These are phyloP conservation scores for Bungarus multicinctus DNA, from an alignment of 2,113 vertebrate genomes.

Conservation along the genomic window DNA sequence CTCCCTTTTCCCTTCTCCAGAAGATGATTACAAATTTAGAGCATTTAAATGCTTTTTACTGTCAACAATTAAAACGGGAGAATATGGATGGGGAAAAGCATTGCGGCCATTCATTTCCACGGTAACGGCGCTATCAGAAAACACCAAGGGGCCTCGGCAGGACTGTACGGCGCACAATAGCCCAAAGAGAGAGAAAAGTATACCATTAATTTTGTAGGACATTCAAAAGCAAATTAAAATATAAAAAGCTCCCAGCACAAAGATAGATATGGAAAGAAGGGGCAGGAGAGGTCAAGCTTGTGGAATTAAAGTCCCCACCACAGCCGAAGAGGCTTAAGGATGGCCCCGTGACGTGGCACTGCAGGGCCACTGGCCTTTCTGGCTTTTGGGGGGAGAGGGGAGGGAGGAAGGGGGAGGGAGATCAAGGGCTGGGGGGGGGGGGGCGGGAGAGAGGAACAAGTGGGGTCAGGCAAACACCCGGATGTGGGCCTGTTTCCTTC, in stretches of 20 bases:
- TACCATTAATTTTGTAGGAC: slow-evolving; percentile 65
- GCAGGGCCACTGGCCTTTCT: not conserved
- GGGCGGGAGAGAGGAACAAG: not conserved
- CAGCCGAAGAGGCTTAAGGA: slow-evolving; percentile 26
- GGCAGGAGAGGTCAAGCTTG: slow-evolving; percentile 47
- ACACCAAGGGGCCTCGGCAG: slow-evolving; percentile 56
- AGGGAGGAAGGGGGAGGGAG: rapidly evolving
- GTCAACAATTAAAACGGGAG: slow-evolving; percentile 76
- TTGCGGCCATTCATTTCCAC: slow-evolving; percentile 75
- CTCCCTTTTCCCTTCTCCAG: slow-evolving; percentile 50
- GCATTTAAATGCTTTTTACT: slow-evolving; percentile 79
- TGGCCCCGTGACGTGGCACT: not conserved
- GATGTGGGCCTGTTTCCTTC: not conserved
- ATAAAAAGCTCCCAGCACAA: slow-evolving; percentile 66
- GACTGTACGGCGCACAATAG: slow-evolving; percentile 68
- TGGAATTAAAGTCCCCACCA: slow-evolving; percentile 51
- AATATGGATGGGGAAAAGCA: slow-evolving; percentile 52
- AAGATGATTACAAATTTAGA: slow-evolving; percentile 83
- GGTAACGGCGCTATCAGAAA: slow-evolving; percentile 71
- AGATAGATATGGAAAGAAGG: slow-evolving; percentile 56
- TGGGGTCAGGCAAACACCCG: not conserved
- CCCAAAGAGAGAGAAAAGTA: slow-evolving; percentile 29
- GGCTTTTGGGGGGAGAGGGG: not conserved
- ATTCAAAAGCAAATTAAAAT: slow-evolving; percentile 73
- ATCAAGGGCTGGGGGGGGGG: not conserved